These are phyloP conservation scores for Helicoverpa zea DNA, from an alignment of 1,140 invertebrate species.

Conservation along the genomic window DNA sequence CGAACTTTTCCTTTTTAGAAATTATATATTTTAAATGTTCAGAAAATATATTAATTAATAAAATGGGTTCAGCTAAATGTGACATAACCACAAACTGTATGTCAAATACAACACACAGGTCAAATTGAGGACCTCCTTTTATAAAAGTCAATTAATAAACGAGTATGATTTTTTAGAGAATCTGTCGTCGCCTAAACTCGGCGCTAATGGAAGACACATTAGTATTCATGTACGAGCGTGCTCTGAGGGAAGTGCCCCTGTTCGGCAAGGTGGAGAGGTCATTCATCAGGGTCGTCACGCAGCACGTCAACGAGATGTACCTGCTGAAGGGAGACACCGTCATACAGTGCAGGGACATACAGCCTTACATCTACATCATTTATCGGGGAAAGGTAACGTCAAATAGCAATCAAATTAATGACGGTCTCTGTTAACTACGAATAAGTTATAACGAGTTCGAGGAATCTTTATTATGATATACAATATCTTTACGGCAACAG, in stretches of 20 bases:
- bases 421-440: no score
- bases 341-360: conserved; percentile 80
- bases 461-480: no score
- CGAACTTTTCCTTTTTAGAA: no score
- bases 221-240: conserved; percentile 82
- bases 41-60: background rate
- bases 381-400: conserved; percentile 77
- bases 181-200: conserved; percentile 79
- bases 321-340: conserved; percentile 81
- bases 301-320: conserved; percentile 83
- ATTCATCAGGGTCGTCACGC: conserved; percentile 84
- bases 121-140: no score
- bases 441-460: no score
- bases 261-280: conserved; percentile 83
- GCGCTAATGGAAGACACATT: conserved; percentile 84
- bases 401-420: background rate
- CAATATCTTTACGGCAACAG: no score
- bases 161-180: conserved; percentile 64
- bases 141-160: background rate
- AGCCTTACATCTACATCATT: conserved; percentile 80
- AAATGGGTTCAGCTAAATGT: no score
- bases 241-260: conserved; percentile 81
- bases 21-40: no score
- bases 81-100: no score
- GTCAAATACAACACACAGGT: no score